These are phyloP conservation scores for Rostratula benghalensis DNA, from an alignment of 2,113 vertebrate species.

Conservation along the genomic window DNA sequence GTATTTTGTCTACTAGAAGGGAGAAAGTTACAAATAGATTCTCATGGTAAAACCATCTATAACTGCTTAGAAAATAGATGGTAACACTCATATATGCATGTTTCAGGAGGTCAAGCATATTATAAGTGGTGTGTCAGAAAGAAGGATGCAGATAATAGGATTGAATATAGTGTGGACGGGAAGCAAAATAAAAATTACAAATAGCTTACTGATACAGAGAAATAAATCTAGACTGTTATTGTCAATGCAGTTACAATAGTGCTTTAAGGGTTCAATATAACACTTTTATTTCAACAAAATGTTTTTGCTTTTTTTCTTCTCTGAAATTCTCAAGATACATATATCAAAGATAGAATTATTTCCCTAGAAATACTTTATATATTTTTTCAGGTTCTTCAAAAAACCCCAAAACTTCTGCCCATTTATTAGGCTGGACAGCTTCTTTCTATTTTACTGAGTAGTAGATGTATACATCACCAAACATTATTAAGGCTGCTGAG, in stretches of 20 bases:
- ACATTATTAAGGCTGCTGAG: background rate
- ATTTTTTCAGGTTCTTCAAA: conserved; percentile 7
- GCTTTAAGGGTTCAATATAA: background rate
- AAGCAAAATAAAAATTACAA: conserved; percentile 17
- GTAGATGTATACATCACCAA: background rate
- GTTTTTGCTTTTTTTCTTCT: background rate
- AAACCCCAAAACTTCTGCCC: background rate
- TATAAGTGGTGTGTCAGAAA: background rate
- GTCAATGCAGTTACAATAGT: background rate
- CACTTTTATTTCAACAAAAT: background rate
- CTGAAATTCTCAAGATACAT: background rate
- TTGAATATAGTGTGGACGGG: background rate
- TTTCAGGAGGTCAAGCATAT: background rate
- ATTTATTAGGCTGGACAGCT: background rate
- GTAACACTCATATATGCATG: background rate
- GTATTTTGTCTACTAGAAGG: background rate
- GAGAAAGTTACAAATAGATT: conserved; percentile 5
- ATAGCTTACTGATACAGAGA: background rate
- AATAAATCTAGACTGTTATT: background rate
- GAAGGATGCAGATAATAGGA: background rate
- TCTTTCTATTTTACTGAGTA: background rate
- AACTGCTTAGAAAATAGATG: background rate
- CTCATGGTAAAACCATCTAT: background rate
- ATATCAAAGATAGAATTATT: background rate
- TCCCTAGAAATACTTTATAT: background rate